These are phyloP conservation scores for Daptonema setosum DNA, from an alignment of 2,888 invertebrate genomes.

Conservation along the genomic window DNA sequence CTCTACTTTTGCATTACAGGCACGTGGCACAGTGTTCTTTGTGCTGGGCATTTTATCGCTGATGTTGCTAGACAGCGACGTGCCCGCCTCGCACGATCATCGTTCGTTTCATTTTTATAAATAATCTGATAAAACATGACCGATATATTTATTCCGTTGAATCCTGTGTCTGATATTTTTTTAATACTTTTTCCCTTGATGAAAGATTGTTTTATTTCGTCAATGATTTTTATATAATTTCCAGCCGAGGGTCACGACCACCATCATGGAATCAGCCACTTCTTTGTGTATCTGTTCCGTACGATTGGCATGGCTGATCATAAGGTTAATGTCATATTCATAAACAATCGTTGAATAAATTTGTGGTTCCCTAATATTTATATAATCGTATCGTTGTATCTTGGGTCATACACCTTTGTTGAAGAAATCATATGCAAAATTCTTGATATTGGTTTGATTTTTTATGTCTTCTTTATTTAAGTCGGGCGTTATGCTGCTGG, in stretches of 20 bases:
- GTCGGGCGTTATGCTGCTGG: constrained; percentile 35
- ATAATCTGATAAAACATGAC: neutral
- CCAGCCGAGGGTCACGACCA: constrained; percentile 31
- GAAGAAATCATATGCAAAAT: too few species aligned
- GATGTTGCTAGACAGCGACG: constrained; percentile 36
- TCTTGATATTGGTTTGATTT: too few species aligned
- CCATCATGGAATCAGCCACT: constrained; percentile 31
- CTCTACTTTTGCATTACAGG: too few species aligned
- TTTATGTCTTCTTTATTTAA: too few species aligned
- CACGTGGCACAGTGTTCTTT: constrained; percentile 26
- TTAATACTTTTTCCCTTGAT: too few species aligned
- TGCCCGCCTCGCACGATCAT: constrained; percentile 26
- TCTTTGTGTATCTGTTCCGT: constrained; percentile 33
- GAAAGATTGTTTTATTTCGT: constrained; percentile 1
- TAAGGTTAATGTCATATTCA: constrained; percentile 33
- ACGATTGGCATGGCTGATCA: constrained; percentile 37
- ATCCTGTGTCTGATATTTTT: neutral
- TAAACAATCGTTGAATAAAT: too few species aligned
- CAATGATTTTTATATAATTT: constrained; percentile 3
- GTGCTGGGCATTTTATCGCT: constrained; percentile 33
- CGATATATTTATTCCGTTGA: neutral
- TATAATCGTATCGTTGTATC: too few species aligned
- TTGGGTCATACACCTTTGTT: too few species aligned
- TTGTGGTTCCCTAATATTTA: too few species aligned
- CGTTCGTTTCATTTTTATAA: constrained; percentile 24